Conservation (phyloP, 1,140 invertebrate genomes). For the Anoplophora glabripennis region DNA sequence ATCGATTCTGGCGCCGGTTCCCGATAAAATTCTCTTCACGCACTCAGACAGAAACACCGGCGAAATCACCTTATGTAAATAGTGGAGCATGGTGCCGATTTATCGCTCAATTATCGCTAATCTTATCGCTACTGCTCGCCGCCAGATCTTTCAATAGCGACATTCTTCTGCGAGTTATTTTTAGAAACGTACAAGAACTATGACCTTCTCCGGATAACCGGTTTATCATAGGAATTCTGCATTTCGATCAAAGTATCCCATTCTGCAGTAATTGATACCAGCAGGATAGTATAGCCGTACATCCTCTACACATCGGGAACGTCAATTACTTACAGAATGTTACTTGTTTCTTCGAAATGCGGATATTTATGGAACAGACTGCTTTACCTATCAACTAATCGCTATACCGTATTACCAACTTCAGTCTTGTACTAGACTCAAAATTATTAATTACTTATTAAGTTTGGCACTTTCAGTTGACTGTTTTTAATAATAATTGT, state of each 20-base stretch:
- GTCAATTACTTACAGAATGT: too few relatives aligned
- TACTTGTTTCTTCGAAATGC: too few relatives aligned
- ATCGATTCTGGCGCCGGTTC: conserved; percentile 34
- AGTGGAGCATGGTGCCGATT: conserved; percentile 9
- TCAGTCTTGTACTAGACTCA: too few relatives aligned
- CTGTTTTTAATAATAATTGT: too few relatives aligned
- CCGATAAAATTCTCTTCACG: conserved; percentile 9
- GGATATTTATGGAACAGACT: too few relatives aligned
- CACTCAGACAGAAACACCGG: conserved; percentile 1
- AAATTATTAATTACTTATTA: too few relatives aligned
- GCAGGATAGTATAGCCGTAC: too few relatives aligned
- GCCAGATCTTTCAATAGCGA: conserved; percentile 16
- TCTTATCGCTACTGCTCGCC: conserved; percentile 1
- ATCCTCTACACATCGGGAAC: too few relatives aligned
- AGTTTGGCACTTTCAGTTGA: too few relatives aligned
- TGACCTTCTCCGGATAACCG: conserved; percentile 34
- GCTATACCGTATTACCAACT: too few relatives aligned
- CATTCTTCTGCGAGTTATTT: conserved; percentile 25
- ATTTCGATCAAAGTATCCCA: conserved; percentile 3
- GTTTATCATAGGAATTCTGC: conserved; percentile 26
- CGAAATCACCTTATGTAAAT: conserved; percentile 10
- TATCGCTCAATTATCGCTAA: conserved; percentile 7
- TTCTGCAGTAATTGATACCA: too few relatives aligned
- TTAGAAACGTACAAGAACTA: conserved; percentile 36
- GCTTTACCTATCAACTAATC: too few relatives aligned